Percentiles rank a stretch among this genome's conserved stretches.
These are phyloP conservation scores for Charadrius vociferus DNA, from an alignment of 2,113 vertebrate genomes.

Conservation along the genomic window DNA sequence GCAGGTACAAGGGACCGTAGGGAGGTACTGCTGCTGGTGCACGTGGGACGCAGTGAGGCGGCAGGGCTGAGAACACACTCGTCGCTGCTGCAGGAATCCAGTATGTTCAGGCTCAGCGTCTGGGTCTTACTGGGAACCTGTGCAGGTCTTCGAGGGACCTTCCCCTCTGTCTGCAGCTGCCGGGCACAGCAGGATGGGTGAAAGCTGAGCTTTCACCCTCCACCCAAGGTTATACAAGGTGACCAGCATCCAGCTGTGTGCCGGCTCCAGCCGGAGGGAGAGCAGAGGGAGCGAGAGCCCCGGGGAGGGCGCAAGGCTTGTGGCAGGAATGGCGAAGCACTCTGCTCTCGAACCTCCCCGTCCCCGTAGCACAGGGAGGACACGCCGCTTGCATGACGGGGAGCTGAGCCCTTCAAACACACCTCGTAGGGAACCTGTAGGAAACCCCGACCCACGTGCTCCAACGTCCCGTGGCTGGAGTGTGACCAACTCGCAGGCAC, in stretches of 20 bases:
- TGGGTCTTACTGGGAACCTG: neutral
- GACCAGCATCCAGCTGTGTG: neutral
- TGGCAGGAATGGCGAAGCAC: neutral
- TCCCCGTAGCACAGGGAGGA: neutral
- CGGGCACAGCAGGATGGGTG: neutral
- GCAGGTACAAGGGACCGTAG: neutral
- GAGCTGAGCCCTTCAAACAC: neutral
- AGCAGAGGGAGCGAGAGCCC: neutral
- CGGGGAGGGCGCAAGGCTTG: neutral
- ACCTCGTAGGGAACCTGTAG: neutral
- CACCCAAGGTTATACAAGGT: neutral
- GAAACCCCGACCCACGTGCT: neutral
- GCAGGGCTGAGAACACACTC: neutral
- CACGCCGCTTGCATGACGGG: neutral
- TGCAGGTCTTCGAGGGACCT: neutral
- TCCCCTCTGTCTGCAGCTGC: neutral
- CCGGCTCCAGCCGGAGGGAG: neutral
- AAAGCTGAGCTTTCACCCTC: constrained; percentile 15
- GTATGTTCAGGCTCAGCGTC: neutral
- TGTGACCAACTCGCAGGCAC: no score
- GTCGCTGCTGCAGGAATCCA: neutral
- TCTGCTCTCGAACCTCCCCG: neutral
- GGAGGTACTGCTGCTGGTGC: neutral
- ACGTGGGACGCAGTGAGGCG: neutral
- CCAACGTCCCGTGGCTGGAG: rapidly evolving